Evolutionary conservation across 2,888 invertebrate genomes (phyloP).

Genomic region (Plebejus argus): DNA sequence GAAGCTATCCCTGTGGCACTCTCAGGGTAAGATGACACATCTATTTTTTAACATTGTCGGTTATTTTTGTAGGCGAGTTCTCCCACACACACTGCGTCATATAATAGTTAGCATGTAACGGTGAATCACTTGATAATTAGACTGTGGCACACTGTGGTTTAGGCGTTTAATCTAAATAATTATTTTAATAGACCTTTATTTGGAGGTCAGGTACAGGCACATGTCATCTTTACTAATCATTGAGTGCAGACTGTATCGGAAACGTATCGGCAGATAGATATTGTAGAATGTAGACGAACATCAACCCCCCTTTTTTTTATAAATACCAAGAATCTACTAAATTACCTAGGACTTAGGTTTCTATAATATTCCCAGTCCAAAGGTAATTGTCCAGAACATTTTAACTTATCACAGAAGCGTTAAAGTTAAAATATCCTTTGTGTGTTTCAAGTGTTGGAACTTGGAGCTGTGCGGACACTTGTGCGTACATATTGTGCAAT

Average conservation of each 20-base stretch:
- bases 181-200: not conserved
- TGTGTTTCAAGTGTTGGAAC: constrained; percentile 25
- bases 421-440: constrained; percentile 26
- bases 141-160: not conserved
- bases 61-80: constrained; percentile 16
- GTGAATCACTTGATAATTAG: constrained; percentile 21
- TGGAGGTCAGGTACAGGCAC: not conserved
- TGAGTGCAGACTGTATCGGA: not conserved
- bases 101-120: too few relatives aligned
- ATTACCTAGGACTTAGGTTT: not conserved
- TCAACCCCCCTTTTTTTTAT: too few relatives aligned
- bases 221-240: not conserved
- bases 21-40: not conserved
- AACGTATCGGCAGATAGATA: not conserved
- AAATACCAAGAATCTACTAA: too few relatives aligned
- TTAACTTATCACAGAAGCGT: constrained; percentile 11
- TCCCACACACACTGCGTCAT: constrained; percentile 15
- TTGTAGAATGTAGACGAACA: too few relatives aligned
- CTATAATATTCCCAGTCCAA: not conserved
- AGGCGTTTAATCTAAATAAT: constrained; percentile 15
- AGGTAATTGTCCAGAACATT: constrained; percentile 5
- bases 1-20: not conserved
- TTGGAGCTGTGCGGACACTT: constrained; percentile 8
- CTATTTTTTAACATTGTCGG: not conserved
- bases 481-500: constrained; percentile 17